Conservation (phyloP, 1,140 invertebrate genomes). For the Cyphomyrmex costatus region DNA sequence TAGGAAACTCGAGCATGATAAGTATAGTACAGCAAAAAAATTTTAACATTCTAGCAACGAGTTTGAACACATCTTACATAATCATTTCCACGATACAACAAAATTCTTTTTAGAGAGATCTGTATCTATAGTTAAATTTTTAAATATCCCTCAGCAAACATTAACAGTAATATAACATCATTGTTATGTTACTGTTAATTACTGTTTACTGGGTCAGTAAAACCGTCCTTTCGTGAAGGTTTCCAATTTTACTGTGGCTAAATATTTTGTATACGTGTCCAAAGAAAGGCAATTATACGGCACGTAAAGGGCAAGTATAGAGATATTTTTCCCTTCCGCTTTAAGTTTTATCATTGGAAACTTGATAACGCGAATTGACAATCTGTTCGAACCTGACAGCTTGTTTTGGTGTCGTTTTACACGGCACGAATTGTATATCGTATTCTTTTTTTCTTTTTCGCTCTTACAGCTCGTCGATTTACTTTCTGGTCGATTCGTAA, state of each 20-base stretch:
- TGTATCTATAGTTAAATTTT: too few relatives aligned
- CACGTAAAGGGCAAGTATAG: not conserved
- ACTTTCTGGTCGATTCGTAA: conserved; percentile 41
- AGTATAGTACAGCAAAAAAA: too few relatives aligned
- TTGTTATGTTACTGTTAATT: conserved; percentile 91
- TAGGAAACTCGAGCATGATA: too few relatives aligned
- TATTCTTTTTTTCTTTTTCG: not conserved
- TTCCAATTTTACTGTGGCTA: conserved; percentile 99
- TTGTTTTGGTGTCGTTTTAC: not conserved
- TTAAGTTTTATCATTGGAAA: not conserved
- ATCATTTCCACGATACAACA: too few relatives aligned
- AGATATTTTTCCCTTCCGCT: not conserved
- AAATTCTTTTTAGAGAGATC: too few relatives aligned
- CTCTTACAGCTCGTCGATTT: not conserved
- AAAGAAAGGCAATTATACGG: not conserved
- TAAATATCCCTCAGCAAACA: too few relatives aligned
- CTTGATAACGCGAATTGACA: not conserved
- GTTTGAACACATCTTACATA: too few relatives aligned
- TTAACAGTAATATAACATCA: too few relatives aligned
- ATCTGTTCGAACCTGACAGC: not conserved
- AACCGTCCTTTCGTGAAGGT: too few relatives aligned
- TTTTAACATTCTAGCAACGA: too few relatives aligned
- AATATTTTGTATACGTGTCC: conserved; percentile 82
- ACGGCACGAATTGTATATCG: not conserved
- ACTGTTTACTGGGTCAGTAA: too few relatives aligned